Conservation (phyloP, 2,888 invertebrate species). For the Epinotia nisella region DNA sequence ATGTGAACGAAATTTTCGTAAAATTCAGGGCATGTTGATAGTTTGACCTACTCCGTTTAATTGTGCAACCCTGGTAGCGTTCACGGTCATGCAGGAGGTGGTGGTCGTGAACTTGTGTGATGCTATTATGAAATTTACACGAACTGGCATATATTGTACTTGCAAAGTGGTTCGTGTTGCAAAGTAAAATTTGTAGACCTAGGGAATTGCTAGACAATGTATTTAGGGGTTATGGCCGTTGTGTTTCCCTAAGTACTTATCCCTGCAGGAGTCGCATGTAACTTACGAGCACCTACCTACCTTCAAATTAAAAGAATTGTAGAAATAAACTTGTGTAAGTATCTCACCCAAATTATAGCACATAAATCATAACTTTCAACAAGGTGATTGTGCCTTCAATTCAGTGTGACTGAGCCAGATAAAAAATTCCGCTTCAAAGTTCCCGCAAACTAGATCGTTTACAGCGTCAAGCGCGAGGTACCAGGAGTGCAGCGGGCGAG, state of each 20-base stretch:
- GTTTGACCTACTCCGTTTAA: constrained; percentile 24
- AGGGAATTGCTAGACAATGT: no score
- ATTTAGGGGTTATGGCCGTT: no score
- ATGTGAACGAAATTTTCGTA: not conserved
- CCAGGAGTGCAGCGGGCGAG: constrained; percentile 62
- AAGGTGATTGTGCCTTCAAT: constrained; percentile 51
- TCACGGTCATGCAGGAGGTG: constrained; percentile 20
- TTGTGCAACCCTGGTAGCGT: constrained; percentile 32
- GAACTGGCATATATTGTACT: not conserved
- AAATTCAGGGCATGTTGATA: constrained; percentile 4
- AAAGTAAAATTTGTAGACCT: not conserved
- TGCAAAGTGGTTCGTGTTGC: not conserved
- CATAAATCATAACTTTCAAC: constrained; percentile 36
- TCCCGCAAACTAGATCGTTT: constrained; percentile 73
- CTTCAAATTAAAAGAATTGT: not conserved
- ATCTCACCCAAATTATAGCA: constrained; percentile 19
- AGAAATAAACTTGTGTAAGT: constrained; percentile 6
- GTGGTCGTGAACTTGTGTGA: constrained; percentile 22
- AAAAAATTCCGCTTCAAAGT: constrained; percentile 72
- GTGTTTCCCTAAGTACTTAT: no score
- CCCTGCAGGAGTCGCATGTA: not conserved
- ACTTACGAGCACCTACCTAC: not conserved
- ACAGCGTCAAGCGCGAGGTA: constrained; percentile 67
- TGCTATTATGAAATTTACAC: constrained; percentile 16
- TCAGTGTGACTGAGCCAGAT: constrained; percentile 64